A percentile compares a stretch with the other conserved stretches of the same genome.
phyloP scores from a whole-genome alignment of 2,113 vertebrate species.

The Sylvia atricapilla region DNA sequence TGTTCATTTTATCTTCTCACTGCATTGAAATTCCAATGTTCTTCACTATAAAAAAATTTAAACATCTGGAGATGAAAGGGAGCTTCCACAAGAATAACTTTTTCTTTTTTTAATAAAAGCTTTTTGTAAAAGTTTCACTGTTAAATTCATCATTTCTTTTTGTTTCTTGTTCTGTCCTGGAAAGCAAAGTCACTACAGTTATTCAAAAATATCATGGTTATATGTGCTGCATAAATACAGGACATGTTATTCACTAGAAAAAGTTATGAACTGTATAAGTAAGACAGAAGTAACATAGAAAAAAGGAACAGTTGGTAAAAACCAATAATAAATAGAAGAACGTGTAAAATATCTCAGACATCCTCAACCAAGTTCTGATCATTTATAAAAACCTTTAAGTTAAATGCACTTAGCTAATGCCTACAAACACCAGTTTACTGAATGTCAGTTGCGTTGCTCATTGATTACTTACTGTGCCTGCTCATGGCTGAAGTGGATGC shows the following conservation, averaged over 20 bases:
- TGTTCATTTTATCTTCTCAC: slow-evolving; percentile 58
- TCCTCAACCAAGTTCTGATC: not conserved
- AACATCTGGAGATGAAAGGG: not conserved
- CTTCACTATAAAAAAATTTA: not conserved
- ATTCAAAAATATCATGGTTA: not conserved
- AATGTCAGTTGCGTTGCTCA: not conserved
- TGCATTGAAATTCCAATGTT: slow-evolving; percentile 32
- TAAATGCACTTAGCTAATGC: not conserved
- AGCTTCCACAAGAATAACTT: not conserved
- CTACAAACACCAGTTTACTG: not conserved
- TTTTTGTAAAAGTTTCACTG: not conserved
- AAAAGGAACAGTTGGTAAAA: not conserved
- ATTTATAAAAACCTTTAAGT: not conserved
- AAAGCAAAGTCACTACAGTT: not conserved
- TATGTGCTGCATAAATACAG: not conserved
- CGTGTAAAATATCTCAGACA: not conserved
- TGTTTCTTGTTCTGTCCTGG: not conserved
- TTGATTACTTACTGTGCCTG: not conserved
- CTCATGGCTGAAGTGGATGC: not conserved
- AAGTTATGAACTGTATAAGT: not conserved
- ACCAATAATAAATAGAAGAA: not conserved
- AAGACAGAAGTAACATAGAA: not conserved
- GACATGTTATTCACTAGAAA: not conserved
- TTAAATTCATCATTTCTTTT: not conserved
- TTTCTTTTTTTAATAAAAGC: not conserved